Evolutionary conservation across 1,140 invertebrate species (phyloP), one percentile per base, ranked within the genome.

Genomic region (Drosophila nebulosa): DNA sequence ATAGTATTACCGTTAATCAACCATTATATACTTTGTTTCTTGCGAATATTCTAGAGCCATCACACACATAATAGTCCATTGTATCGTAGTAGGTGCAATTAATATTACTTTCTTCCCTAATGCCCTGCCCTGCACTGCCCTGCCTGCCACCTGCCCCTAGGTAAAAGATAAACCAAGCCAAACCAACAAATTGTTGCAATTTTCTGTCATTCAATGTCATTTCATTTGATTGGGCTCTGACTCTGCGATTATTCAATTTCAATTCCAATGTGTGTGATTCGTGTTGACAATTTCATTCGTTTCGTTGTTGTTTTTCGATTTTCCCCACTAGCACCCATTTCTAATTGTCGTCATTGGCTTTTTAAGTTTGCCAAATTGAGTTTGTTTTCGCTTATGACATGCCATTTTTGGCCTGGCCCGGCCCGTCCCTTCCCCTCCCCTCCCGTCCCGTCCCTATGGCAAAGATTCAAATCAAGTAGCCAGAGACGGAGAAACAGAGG

Each of bases 291-390:
- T 74, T 74, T 56, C 55, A 36, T 57, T 57, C 39, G 32, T 57
- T 51, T 69, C 50, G 42, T 46, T 30, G 26, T 30, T 18, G 26
- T 55, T 14, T 10, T 32, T 30, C n/a, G 26, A 16, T 53, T n/a
- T 51, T 16, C 4, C 4, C 22, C 6, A 10, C 16, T 39, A 4
- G 3, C 14, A 4, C 32, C 22, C 10, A 22, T 22, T 64, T 71
- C 69, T 73, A 74, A 74, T 74, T 74, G 71, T 74, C 71, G 71
- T 74, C 71, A 74, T 74, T 63, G 70, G 36, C 26, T 14, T 26
- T 63, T 21, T 63, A 46, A 46, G 39, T 46, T 66, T 52, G 55
- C 56, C 70, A 74, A 74, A 74, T 74, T 74, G 57, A 73, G 70
- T 66, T 74, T 18, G 39, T n/a, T 21, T 36, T 21, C 53, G 51